These are phyloP conservation scores for Meteorus cinctellus DNA, from an alignment of 2,888 invertebrate species.

Conservation along the genomic window DNA sequence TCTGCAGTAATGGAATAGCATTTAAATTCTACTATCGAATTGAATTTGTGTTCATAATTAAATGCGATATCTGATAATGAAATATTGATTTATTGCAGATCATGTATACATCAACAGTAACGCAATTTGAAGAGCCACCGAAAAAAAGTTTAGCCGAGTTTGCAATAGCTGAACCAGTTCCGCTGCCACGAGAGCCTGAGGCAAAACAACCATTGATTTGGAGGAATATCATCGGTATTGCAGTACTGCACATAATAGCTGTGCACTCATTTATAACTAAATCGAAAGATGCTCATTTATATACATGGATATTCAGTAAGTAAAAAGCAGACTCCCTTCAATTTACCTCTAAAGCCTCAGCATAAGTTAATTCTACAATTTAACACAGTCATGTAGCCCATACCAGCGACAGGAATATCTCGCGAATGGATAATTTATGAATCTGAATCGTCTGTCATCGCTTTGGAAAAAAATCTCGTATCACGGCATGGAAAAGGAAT, in stretches of 20 bases:
- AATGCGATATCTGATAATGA: not conserved
- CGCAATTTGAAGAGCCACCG: slow-evolving; percentile 55
- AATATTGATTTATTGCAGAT: slow-evolving; percentile 3
- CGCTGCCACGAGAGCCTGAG: slow-evolving; percentile 46
- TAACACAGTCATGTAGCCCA: no score
- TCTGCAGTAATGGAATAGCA: not conserved
- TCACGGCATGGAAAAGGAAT: no score
- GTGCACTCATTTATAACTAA: slow-evolving; percentile 70
- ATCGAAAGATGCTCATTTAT: slow-evolving; percentile 68
- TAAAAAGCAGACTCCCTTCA: slow-evolving; percentile 52
- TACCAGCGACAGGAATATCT: no score
- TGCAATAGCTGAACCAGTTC: slow-evolving; percentile 47
- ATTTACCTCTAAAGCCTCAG: not conserved
- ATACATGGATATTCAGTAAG: slow-evolving; percentile 79
- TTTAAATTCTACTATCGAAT: not conserved
- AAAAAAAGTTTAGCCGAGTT: slow-evolving; percentile 48
- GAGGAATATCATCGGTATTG: slow-evolving; percentile 77
- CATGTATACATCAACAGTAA: slow-evolving; percentile 58
- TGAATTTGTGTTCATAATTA: not conserved
- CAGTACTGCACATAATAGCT: slow-evolving; percentile 74
- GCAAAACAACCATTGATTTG: slow-evolving; percentile 77
- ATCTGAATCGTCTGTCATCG: no score
- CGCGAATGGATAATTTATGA: no score
- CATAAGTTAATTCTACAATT: no score
- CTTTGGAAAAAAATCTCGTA: no score